These are phyloP conservation scores for Epirrhoe tristata DNA, from an alignment of 2,888 invertebrate species.

Conservation along the genomic window DNA sequence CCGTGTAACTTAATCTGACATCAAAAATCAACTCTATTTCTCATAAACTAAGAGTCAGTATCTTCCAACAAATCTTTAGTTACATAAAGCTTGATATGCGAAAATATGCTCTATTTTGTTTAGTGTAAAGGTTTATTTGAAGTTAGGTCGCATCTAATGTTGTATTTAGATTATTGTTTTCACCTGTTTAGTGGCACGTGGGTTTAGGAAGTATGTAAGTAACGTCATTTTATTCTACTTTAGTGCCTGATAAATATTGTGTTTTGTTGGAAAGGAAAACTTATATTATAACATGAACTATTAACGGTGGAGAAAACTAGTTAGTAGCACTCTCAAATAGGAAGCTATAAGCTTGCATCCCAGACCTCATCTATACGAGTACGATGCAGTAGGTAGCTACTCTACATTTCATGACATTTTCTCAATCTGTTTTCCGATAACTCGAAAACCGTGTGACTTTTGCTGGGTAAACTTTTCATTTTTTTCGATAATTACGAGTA, in stretches of 20 bases:
- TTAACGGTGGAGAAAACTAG: too few relatives aligned
- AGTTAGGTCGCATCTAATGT: constrained; percentile 31
- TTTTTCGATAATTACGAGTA: too few relatives aligned
- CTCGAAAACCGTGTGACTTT: too few relatives aligned
- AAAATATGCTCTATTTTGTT: constrained; percentile 19
- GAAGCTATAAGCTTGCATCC: too few relatives aligned
- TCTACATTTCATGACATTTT: too few relatives aligned
- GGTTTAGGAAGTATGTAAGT: constrained; percentile 4
- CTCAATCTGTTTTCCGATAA: too few relatives aligned
- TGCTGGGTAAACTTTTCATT: too few relatives aligned
- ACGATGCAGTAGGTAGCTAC: too few relatives aligned
- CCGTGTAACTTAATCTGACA: constrained; percentile 17
- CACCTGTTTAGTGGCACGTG: constrained; percentile 24
- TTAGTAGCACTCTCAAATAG: too few relatives aligned
- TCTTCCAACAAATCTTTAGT: neutral
- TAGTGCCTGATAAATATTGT: neutral
- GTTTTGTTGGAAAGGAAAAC: too few relatives aligned
- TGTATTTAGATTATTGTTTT: constrained; percentile 35
- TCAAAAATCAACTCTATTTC: constrained; percentile 24
- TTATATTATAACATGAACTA: too few relatives aligned
- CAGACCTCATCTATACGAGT: too few relatives aligned
- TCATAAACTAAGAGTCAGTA: neutral
- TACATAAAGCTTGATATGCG: constrained; percentile 1
- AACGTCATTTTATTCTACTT: neutral
- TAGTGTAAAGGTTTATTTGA: constrained; percentile 3